Evolutionary conservation across 2,888 invertebrate genomes (phyloP).

Genomic region (Sipunculus nudus): DNA sequence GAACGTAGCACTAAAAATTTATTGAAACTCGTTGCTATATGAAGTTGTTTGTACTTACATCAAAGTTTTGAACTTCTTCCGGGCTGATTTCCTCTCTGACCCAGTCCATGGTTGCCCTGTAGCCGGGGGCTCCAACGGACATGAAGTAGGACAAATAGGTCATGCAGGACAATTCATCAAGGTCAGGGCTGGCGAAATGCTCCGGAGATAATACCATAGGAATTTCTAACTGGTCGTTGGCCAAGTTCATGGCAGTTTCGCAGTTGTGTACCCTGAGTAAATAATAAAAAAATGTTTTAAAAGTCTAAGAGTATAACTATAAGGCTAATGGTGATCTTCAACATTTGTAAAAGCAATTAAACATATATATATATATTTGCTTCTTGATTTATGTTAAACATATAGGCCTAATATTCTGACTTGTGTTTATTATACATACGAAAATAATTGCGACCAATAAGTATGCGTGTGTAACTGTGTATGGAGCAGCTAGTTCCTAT

Average conservation of each 20-base stretch:
- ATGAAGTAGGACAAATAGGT: constrained; percentile 96
- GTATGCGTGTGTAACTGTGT: too few species aligned
- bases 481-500: too few species aligned
- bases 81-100: constrained; percentile 81
- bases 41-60: constrained; percentile 72
- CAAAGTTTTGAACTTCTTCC: constrained; percentile 81
- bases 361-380: too few species aligned
- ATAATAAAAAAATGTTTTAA: too few species aligned
- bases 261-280: constrained; percentile 92
- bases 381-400: too few species aligned
- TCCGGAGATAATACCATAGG: constrained; percentile 94
- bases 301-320: too few species aligned
- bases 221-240: constrained; percentile 86
- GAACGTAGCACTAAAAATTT: too few species aligned
- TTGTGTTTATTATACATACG: too few species aligned
- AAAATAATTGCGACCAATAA: too few species aligned
- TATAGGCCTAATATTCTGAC: too few species aligned
- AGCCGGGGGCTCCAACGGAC: constrained; percentile 90
- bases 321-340: too few species aligned
- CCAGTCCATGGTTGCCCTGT: constrained; percentile 89
- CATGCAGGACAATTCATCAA: constrained; percentile 96
- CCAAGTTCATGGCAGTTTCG: constrained; percentile 87
- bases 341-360: too few species aligned
- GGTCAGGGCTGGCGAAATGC: constrained; percentile 90
- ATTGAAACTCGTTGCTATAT: background rate